phyloP scores from a whole-genome alignment of 2,113 vertebrate species.

The Atlantisia rogersi region DNA sequence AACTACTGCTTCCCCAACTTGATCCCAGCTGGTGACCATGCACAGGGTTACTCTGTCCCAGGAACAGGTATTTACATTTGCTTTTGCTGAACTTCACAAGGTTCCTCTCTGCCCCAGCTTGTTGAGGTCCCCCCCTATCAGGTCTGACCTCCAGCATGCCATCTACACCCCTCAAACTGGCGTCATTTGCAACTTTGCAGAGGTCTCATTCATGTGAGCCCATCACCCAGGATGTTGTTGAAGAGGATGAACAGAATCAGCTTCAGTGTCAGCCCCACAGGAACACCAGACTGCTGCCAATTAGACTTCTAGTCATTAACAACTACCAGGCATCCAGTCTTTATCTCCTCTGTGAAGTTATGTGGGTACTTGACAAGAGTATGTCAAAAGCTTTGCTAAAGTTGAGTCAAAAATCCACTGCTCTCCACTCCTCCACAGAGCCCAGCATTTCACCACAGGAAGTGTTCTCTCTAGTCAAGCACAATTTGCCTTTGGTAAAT shows the following conservation, averaged over 20 bases:
- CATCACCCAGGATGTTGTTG: not conserved
- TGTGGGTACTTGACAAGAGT: not conserved
- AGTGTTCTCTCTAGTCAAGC: not conserved
- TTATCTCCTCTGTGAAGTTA: not conserved
- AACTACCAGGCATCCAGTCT: not conserved
- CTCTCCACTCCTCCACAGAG: not conserved
- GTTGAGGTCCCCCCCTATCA: not conserved
- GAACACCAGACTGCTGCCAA: not conserved
- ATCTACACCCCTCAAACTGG: not conserved
- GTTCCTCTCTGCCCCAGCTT: not conserved
- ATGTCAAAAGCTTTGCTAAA: not conserved
- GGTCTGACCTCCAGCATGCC: not conserved
- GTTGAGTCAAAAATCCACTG: not conserved
- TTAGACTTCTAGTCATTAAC: not conserved
- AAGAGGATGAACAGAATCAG: not conserved
- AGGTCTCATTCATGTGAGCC: not conserved
- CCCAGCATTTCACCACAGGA: not conserved
- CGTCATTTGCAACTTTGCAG: not conserved
- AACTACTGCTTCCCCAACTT: not conserved
- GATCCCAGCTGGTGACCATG: not conserved
- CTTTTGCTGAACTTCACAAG: not conserved
- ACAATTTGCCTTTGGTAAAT: not conserved
- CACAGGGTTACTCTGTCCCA: not conserved
- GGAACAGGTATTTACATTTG: not conserved
- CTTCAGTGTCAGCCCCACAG: not conserved